phyloP scores from a whole-genome alignment of 2,797 vertebrate species.

The Pseudocheirus occidentalis region DNA sequence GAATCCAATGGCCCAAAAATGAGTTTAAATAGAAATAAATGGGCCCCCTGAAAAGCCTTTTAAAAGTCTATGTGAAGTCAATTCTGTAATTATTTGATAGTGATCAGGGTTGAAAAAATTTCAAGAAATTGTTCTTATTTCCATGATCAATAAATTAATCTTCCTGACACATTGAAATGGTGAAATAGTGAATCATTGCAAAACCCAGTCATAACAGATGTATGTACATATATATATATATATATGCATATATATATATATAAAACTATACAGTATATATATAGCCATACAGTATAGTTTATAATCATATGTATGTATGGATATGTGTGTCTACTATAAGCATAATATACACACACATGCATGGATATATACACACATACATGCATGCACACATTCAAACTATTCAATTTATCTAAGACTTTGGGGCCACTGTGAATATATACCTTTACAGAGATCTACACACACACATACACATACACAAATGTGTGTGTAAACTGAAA shows the following conservation, averaged over 20 bases:
- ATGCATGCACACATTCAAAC: not conserved
- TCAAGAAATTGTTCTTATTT: slow-evolving; percentile 58
- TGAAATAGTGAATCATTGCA: not conserved
- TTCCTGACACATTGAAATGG: slow-evolving; percentile 53
- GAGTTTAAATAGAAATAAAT: slow-evolving; percentile 48
- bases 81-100: slow-evolving; percentile 72
- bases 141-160: slow-evolving; percentile 51
- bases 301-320: not conserved
- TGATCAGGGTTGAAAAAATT: slow-evolving; percentile 64
- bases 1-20: slow-evolving; percentile 49
- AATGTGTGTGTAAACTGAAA: no score
- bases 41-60: slow-evolving; percentile 38
- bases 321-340: not conserved
- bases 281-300: not conserved
- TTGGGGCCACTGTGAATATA: not conserved
- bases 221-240: not conserved
- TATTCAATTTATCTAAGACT: not conserved
- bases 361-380: not conserved
- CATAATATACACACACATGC: not conserved
- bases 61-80: slow-evolving; percentile 54
- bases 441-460: not conserved
- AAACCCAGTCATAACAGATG: not conserved
- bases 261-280: no score
- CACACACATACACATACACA: no score
- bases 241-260: no score